Evolutionary conservation across 2,797 vertebrate genomes (phyloP), one percentile per base, ranked within the genome.

Genomic region (Psittacula derbiana): DNA sequence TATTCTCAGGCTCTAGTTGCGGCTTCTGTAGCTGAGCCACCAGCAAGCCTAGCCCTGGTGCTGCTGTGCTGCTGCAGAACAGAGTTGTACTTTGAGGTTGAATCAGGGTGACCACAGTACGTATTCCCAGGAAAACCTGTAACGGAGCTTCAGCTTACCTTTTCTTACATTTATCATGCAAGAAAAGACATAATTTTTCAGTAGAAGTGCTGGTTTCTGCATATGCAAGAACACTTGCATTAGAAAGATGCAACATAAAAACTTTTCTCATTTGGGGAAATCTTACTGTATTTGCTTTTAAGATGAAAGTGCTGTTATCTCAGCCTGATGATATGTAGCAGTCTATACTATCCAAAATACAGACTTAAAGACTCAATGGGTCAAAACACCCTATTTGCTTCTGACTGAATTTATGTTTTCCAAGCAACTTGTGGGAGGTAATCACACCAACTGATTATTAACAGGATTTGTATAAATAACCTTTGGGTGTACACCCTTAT

Each of bases 71-170:
- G 52, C 5, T 8, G 28, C 47, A 44, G 53, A 61, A 25, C 40
- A 8, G 25, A 50, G 12, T 1, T 47, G 55, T 16, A 24, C 0
- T 30, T 7, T 8, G 10, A 13, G 10, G 28, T 0, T 44, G 11
- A 20, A 33, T n/a, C 50, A 8, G 10, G 1, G 1, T 10, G 27
- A 62, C 44, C 60, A 10, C 14, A 25, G 3, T 5, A 31, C 1
- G 5, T 2, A 5, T 36, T 57, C 47, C 24, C 14, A 28, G 18
- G 49, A 74, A 64, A 85, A 65, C 12, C 3, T 14, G 18, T 28
- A 52, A 30, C 4, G 7, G 19, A n/a, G 25, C 50, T 57, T 73
- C 28, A 50, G 18, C 15, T 18, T 24, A 50, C 13, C 18, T 16
- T 7, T 40, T 31, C 20, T 40, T 31, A 47, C 49, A 13, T 8